Base-by-base conservation (phyloP, 2,888 invertebrate genomes). In the Acrobasis consociella region DNA sequence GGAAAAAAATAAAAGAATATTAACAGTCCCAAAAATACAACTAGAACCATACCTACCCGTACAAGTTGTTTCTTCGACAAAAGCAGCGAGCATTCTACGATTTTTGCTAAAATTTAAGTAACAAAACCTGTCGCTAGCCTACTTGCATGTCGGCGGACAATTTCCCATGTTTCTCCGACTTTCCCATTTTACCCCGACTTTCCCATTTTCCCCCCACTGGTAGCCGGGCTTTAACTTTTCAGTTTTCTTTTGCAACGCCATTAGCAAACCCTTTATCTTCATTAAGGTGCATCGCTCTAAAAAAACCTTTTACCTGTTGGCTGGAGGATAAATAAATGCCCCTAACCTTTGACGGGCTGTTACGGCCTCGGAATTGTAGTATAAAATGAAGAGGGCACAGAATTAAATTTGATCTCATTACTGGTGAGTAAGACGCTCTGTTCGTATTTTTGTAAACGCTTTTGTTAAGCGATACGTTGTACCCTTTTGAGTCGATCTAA, bases 221-320 rank as follows among this genome's bases (percentile, higher is more conserved):
- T 49, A n/a, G 37, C 39, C 15, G 39, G 49, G 49, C 49, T 50
- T 58, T 37, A 63, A 76, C 74, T 85, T 83, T 82, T 82, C 78
- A 82, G 75, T 85, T 82, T 87, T 86, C 81, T 85, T 85, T 85
- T 77, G 74, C 73, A 72, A 74, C 72, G 72, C 79, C 82, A 81
- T 83, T 83, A 87, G 73, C 71, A 75, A 77, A 74, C 82, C 76
- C 82, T 87, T 87, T 85, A 83, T 88, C 87, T 85, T 88, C 87
- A 86, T 89, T 88, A 88, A 68, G 75, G 68, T 82, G 83, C 82
- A 85, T 80, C 79, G 82, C 80, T 82, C 82, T 81, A 83, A 79
- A 81, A 42, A 85, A 86, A 81, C 82, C 84, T 86, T 87, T 86
- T 86, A 86, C 84, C 86, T 84, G 80, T 69, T 64, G 70, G 63